Percentiles rank a stretch among this genome's conserved stretches.
phyloP scores from a whole-genome alignment of 2,888 invertebrate species.

The Papilio elwesi region DNA sequence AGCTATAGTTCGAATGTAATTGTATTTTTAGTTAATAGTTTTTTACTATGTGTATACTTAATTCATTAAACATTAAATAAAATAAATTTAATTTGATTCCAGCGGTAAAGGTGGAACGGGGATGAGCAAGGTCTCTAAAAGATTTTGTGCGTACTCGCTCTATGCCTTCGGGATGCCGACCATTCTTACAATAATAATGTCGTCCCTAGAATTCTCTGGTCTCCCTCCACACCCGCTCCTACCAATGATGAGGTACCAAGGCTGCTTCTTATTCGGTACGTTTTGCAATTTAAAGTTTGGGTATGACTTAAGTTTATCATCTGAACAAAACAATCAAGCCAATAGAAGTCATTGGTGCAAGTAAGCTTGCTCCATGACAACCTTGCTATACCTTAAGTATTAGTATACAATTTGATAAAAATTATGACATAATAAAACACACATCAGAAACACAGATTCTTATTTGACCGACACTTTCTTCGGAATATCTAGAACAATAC shows the following conservation, averaged over 20 bases:
- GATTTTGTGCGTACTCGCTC: constrained; percentile 63
- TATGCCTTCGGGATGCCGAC: constrained; percentile 74
- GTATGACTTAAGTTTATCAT: background rate
- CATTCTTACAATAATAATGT: constrained; percentile 61
- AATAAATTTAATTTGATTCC: constrained; percentile 47
- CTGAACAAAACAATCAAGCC: too few species aligned
- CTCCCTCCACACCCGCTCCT: constrained; percentile 58
- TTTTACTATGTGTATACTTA: too few species aligned
- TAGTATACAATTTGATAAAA: too few species aligned
- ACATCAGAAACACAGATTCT: too few species aligned
- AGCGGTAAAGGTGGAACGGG: constrained; percentile 73
- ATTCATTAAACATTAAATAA: too few species aligned
- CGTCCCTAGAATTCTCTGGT: constrained; percentile 65
- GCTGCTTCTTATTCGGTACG: constrained; percentile 72
- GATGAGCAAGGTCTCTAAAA: constrained; percentile 56
- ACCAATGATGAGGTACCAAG: constrained; percentile 62
- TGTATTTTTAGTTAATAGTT: too few species aligned
- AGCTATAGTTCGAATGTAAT: too few species aligned
- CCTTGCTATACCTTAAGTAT: too few species aligned
- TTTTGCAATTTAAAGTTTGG: background rate
- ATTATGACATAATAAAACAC: too few species aligned
- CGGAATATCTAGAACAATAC: background rate
- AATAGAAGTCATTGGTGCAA: too few species aligned
- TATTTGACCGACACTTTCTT: too few species aligned
- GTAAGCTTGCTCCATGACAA: too few species aligned